Evolutionary conservation across 2,888 invertebrate species (phyloP).

Genomic region (Nymphalis polychloros): DNA sequence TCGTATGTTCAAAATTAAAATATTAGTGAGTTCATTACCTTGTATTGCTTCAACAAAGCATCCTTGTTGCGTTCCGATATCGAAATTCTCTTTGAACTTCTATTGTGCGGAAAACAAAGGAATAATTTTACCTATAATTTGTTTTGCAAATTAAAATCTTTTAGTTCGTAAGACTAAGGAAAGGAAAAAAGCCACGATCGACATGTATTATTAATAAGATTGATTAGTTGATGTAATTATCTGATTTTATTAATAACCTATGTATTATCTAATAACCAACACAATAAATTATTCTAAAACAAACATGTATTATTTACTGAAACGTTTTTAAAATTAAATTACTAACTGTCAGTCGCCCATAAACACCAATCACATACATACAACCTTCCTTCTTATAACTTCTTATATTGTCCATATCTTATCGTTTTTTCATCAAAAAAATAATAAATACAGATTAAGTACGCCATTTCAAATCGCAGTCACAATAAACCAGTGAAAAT

Average conservation of each 20-base stretch:
- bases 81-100: background rate
- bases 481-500: background rate
- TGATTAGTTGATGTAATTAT: no score
- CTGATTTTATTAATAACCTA: no score
- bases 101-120: background rate
- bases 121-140: background rate
- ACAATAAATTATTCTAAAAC: no score
- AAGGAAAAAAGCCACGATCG: background rate
- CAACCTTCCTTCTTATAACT: no score
- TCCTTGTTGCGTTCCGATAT: conserved; percentile 8
- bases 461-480: background rate
- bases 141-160: background rate
- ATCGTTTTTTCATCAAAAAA: no score
- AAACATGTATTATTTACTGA: no score
- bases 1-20: background rate
- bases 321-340: no score
- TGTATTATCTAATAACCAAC: no score
- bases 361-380: no score
- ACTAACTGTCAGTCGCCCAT: no score
- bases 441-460: background rate
- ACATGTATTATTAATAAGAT: background rate
- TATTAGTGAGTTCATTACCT: conserved; percentile 1
- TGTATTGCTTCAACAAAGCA: conserved; percentile 8
- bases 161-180: background rate
- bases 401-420: no score